Percentiles rank a stretch among this genome's conserved stretches.
Conservation (phyloP, 2,113 vertebrate genomes). For the Tringa solitaria region DNA sequence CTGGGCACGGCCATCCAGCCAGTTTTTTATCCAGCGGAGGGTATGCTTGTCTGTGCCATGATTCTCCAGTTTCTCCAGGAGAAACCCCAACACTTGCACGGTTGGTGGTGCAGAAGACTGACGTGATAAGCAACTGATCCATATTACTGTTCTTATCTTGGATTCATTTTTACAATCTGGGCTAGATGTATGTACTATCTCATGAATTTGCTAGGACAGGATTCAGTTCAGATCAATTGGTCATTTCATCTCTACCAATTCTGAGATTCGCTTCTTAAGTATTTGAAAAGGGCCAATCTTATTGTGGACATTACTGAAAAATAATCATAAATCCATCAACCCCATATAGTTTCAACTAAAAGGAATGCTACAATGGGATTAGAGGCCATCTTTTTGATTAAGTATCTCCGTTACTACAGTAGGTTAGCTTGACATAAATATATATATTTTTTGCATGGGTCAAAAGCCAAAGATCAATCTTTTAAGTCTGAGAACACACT, state of each 20-base stretch:
- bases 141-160: background rate
- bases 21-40: too few relatives aligned
- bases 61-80: too few relatives aligned
- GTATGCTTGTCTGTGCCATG: too few relatives aligned
- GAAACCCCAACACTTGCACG: accelerated
- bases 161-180: background rate
- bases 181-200: background rate
- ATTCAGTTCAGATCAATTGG: background rate
- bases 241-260: background rate
- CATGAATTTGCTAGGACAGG: background rate
- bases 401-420: background rate
- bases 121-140: background rate
- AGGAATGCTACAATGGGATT: background rate
- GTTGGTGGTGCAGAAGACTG: background rate
- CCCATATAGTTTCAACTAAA: background rate
- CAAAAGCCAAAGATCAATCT: background rate
- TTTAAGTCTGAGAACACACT: background rate
- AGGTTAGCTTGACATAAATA: background rate
- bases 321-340: background rate
- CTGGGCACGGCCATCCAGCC: too few relatives aligned
- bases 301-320: background rate
- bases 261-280: background rate
- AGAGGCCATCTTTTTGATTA: background rate
- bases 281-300: background rate
- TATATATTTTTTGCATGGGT: background rate